Conservation (phyloP, 1,140 invertebrate species). For the Bombus ignitus region DNA sequence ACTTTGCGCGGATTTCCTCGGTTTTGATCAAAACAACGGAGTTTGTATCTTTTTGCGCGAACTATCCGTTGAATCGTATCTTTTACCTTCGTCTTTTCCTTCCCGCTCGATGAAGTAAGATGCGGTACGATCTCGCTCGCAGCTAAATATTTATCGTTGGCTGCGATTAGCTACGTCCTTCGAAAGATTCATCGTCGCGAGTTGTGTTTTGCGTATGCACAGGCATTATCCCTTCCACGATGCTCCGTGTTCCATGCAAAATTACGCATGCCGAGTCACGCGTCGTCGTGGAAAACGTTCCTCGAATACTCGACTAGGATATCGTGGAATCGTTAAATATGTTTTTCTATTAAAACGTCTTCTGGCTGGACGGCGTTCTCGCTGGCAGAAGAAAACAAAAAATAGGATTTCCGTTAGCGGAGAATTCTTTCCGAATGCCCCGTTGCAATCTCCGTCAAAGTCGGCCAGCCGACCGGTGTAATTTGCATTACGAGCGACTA, state of each 20-base stretch:
- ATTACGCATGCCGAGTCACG: background rate
- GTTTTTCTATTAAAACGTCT: background rate
- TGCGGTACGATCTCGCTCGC: too few species aligned
- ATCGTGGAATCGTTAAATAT: background rate
- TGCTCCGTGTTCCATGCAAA: background rate
- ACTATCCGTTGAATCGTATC: too few species aligned
- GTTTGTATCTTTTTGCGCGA: too few species aligned
- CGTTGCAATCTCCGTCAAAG: too few species aligned
- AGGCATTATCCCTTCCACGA: background rate
- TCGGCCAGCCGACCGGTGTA: too few species aligned
- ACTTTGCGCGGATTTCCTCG: too few species aligned
- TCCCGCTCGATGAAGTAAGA: background rate
- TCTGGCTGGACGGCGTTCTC: too few species aligned
- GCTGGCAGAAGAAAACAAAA: too few species aligned
- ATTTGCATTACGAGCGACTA: background rate
- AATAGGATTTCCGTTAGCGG: too few species aligned
- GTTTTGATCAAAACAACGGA: rapidly evolving
- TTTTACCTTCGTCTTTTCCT: too few species aligned
- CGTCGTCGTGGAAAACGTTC: background rate
- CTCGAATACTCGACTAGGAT: background rate
- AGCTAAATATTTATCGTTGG: background rate
- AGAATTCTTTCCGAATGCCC: too few species aligned
- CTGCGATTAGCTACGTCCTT: background rate
- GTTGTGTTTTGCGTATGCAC: background rate
- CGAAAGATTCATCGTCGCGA: background rate